phyloP scores from a whole-genome alignment of 1,140 invertebrate genomes.

The Nephotettix cincticeps region DNA sequence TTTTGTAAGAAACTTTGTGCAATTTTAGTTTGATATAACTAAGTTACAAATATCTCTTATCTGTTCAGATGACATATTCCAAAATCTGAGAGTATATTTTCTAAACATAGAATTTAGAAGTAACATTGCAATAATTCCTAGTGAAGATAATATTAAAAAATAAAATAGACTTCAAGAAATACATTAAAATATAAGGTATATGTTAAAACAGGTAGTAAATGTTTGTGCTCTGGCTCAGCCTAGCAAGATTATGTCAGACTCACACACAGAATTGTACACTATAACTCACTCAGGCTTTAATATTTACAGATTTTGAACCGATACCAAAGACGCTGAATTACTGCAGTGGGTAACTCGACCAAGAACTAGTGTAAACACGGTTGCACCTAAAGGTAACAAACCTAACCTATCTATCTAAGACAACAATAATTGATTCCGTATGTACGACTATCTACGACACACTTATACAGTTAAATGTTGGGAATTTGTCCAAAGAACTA shows the following conservation, averaged over 20 bases:
- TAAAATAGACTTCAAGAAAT: too few species aligned
- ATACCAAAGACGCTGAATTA: slow-evolving; percentile 16
- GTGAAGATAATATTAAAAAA: not conserved
- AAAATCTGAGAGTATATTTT: not conserved
- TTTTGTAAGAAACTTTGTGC: too few species aligned
- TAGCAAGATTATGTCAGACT: not conserved
- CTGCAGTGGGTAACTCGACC: not conserved
- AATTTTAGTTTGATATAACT: too few species aligned
- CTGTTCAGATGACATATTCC: not conserved
- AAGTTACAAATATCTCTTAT: not conserved
- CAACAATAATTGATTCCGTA: slow-evolving; percentile 27
- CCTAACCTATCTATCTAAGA: slow-evolving; percentile 16
- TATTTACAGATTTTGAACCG: slow-evolving; percentile 17
- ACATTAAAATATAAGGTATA: not conserved
- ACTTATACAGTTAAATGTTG: slow-evolving; percentile 18
- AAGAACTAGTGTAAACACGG: not conserved
- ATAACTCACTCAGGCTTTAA: not conserved
- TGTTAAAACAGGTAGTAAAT: not conserved
- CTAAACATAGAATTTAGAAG: not conserved
- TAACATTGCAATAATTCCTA: not conserved
- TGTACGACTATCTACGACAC: slow-evolving; percentile 20
- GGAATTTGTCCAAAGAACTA: not conserved
- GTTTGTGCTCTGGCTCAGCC: not conserved
- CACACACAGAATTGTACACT: not conserved
- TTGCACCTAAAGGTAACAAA: slow-evolving; percentile 16